Evolutionary conservation across 2,888 invertebrate genomes (phyloP), one percentile per base, ranked within the genome.

Genomic region (Panzeria rudis): DNA sequence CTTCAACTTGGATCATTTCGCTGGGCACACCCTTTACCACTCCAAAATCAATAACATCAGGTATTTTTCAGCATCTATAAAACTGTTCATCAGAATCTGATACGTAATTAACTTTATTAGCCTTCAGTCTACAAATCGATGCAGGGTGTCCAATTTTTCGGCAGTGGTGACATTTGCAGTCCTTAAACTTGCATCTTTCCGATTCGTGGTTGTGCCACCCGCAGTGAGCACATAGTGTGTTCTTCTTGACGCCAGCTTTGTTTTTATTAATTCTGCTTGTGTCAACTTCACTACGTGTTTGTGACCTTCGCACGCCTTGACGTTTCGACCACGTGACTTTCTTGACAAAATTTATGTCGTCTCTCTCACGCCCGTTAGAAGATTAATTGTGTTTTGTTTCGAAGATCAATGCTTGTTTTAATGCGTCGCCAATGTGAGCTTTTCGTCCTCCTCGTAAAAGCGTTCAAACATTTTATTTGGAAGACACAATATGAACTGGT

Each of bases 121-220:
- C 1, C 23, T 69, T 69, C 3, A 8, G 3, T 38, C n/a, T 20
- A 15, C 61, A 73, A 35, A 73, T 15, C 15, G 72, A 61, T 20
- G 61, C 61, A 8, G 61, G 44, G 13, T 73, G 59, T 15, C 61
- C 61, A 25, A 61, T 20, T 61, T 35, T 73, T 20, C 23, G 23
- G 11, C 72, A 73, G 7, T 6, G 15, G 35, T 61, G 44, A 11
- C 72, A 61, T 25, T 44, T 73, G 29, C 61, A 61, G 17, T 61
- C 13, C 32, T 73, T 73, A 17, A n/a, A 73, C 61, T 35, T 44
- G 38, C 72, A 73, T 50, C 25, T 25, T 35, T 47, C 32, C 2
- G 69, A 78, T n/a, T 47, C 20, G 20, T 78, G 66, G 50, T 78
- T 68, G 9, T 54, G 20, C 59, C 68, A 66, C 15, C 68, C 59